These are phyloP conservation scores for Drosophila siamana DNA, from an alignment of 2,888 invertebrate species.

Conservation along the genomic window DNA sequence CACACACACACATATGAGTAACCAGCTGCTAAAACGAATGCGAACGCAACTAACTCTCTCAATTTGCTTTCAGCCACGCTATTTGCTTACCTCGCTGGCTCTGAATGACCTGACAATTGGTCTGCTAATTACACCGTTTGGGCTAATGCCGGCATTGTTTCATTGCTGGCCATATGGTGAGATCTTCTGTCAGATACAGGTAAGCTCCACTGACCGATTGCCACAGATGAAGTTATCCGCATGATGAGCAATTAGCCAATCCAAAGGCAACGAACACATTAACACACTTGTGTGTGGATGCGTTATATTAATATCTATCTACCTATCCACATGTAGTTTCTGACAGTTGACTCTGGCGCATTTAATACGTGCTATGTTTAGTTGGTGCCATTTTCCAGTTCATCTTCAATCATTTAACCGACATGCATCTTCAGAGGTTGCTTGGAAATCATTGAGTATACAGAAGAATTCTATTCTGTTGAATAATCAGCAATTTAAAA, in stretches of 20 bases:
- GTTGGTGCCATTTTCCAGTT: no score
- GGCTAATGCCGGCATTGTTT: conserved; percentile 92
- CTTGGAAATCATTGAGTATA: no score
- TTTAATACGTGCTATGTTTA: no score
- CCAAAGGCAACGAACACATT: conserved; percentile 3
- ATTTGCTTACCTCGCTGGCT: conserved; percentile 94
- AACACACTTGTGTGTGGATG: conserved; percentile 1
- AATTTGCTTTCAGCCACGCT: conserved; percentile 89
- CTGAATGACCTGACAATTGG: conserved; percentile 95
- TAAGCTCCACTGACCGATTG: conserved; percentile 83
- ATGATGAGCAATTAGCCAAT: conserved; percentile 29
- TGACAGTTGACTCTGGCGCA: no score
- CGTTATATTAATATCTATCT: background rate
- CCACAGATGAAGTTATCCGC: conserved; percentile 37
- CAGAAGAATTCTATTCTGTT: no score
- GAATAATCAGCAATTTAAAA: no score
- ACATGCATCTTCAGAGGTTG: no score
- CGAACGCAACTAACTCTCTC: conserved; percentile 6
- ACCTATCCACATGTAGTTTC: background rate
- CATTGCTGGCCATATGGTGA: conserved; percentile 97
- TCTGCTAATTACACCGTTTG: conserved; percentile 93
- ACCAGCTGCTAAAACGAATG: conserved; percentile 1
- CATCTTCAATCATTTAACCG: no score
- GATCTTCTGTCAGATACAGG: conserved; percentile 96
- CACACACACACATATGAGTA: background rate